Evolutionary conservation across 2,113 vertebrate genomes (phyloP), one percentile per base, ranked within the genome.

Genomic region (Corynorhinus townsendii): DNA sequence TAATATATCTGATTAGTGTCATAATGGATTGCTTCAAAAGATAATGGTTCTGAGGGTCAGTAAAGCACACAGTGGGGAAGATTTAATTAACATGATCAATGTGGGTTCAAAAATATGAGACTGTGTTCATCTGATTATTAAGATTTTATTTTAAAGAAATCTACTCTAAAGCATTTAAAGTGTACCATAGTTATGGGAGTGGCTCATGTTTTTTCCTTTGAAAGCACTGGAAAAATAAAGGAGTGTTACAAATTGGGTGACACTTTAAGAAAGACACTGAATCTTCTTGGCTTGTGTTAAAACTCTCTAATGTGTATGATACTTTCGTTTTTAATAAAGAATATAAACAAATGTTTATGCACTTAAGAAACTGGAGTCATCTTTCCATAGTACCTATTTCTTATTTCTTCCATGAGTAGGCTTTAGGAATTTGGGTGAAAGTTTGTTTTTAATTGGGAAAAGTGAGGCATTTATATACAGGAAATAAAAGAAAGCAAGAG

Each of bases 321-420:
- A 71, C 82, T 94, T 93, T 92, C 20, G 24, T 30, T 96, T 96
- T 96, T 90, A 90, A 88, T 86, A 86, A 9, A 90, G 69, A 95
- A 88, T 93, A 47, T 88, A 85, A 90, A 72, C 11, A 85, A 89
- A 80, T 81, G 43, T 45, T 64, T 62, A 4, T 59, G 4, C 26
- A 38, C 26, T 66, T 85, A 7, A 90, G 71, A 96, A 96, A 49
- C 40, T 87, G 35, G 35, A 85, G 14, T 72, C 52, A 54, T 90
- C 33, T 89, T 94, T 95, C 45, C 33, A 7, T 62, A 77, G 30
- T 79, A 20, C 7, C 8, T 4, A n/a, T 68, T 94, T 33, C 28
- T 68, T 95, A 85, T 26, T 89, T 96, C 24, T 79, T 94, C 69
- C 90, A 0, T 86, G 35, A 86, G 8, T 82, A 52, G 14, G 10